Conservation (phyloP, 2,888 invertebrate genomes). For the Spodoptera exigua region DNA sequence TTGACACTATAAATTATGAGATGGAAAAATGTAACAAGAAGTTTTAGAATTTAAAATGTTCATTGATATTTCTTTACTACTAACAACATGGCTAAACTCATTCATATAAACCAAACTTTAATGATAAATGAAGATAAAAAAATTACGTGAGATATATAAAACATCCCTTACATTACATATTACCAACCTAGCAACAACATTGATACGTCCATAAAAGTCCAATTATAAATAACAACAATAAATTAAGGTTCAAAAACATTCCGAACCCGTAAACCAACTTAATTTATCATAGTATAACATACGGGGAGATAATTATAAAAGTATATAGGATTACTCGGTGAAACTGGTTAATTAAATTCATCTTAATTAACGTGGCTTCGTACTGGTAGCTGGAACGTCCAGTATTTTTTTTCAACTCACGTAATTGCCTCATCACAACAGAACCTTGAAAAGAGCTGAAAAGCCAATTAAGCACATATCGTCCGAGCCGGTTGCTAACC, state of each 20-base stretch:
- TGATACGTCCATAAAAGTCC: no score
- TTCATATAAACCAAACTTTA: no score
- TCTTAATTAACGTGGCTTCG: conserved; percentile 31
- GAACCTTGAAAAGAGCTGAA: conserved; percentile 50
- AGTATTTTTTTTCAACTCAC: conserved; percentile 28
- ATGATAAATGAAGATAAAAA: background rate
- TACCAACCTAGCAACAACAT: no score
- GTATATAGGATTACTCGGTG: conserved; percentile 6
- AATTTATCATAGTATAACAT: background rate
- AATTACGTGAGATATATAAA: background rate
- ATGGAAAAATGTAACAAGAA: no score
- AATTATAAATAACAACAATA: background rate
- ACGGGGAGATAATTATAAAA: background rate
- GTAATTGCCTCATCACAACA: conserved; percentile 47
- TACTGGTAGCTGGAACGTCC: conserved; percentile 7
- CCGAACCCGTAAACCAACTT: background rate
- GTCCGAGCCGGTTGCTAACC: conserved; percentile 43
- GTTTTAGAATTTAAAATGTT: no score
- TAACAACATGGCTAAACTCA: no score
- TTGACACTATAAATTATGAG: no score
- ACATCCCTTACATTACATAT: no score
- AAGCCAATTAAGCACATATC: conserved; percentile 52
- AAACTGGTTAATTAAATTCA: conserved; percentile 27
- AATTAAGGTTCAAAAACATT: conserved; percentile 8
- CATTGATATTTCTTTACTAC: no score